Conservation (phyloP, 1,140 invertebrate genomes). For the Chelonus insularis region DNA sequence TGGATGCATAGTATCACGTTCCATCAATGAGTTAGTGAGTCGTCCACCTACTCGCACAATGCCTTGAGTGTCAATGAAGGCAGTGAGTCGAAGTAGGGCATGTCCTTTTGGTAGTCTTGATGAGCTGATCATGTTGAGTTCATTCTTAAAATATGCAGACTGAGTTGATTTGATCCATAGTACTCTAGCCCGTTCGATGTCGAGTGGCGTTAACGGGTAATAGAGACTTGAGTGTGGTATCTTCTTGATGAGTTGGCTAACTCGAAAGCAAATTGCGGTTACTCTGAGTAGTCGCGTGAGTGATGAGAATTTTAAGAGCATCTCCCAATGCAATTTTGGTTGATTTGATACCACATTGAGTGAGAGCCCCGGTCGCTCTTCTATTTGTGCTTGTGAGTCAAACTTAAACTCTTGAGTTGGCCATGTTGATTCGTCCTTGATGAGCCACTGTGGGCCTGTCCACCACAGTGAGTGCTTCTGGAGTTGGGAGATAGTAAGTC, state of each 20-base stretch:
- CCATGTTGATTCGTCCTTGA: background rate
- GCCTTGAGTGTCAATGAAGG: background rate
- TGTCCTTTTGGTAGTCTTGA: background rate
- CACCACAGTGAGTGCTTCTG: background rate
- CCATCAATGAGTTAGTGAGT: background rate
- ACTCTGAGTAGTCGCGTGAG: background rate
- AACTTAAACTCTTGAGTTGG: background rate
- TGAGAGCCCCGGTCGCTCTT: background rate
- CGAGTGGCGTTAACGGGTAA: constrained; percentile 7
- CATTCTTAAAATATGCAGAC: background rate
- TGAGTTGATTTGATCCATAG: constrained; percentile 5
- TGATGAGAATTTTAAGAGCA: background rate
- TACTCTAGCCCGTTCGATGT: background rate
- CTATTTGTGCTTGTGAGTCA: background rate
- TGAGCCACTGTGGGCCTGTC: background rate
- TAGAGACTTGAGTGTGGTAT: background rate
- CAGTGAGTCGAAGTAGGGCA: background rate
- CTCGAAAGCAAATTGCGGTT: background rate
- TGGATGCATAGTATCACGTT: constrained; percentile 27
- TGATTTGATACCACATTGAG: background rate
- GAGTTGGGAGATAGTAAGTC: background rate
- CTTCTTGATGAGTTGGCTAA: background rate
- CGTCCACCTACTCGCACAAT: background rate
- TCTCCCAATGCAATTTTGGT: background rate
- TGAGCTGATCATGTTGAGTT: background rate